Conservation (phyloP, 2,797 vertebrate genomes). For the Rhynchonycteris naso region DNA sequence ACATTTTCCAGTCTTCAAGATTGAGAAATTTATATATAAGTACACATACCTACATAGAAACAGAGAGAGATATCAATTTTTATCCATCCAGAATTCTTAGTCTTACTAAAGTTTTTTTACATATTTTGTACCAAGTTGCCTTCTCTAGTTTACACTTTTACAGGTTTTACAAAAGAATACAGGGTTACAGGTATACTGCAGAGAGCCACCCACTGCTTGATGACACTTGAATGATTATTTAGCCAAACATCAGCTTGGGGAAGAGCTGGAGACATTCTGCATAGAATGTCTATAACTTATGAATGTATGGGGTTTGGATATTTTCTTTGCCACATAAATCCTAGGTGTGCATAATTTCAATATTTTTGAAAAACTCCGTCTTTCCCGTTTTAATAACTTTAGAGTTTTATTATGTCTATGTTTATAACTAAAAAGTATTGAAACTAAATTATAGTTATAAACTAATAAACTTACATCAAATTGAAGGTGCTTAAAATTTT, state of each 20-base stretch:
- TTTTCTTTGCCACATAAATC: neutral
- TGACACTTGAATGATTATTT: neutral
- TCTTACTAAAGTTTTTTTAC: neutral
- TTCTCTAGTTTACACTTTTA: neutral
- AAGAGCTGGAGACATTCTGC: neutral
- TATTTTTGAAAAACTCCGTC: neutral
- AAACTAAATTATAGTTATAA: neutral
- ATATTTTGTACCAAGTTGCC: neutral
- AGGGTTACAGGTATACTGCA: neutral
- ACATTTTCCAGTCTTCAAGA: neutral
- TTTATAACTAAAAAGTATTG: neutral
- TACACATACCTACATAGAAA: neutral
- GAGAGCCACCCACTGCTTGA: neutral
- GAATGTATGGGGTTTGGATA: neutral
- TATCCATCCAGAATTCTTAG: neutral
- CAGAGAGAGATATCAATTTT: neutral
- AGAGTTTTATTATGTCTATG: neutral
- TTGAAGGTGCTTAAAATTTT: neutral
- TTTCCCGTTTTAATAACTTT: neutral
- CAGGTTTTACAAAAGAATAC: neutral
- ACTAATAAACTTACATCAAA: neutral
- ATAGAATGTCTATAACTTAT: neutral
- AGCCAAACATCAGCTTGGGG: accelerated
- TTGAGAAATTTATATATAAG: neutral
- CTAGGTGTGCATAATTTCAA: neutral